Conservation (phyloP, 37 sponge, comb jelly and placozoan species). For the Cliona cf. orientalis region DNA sequence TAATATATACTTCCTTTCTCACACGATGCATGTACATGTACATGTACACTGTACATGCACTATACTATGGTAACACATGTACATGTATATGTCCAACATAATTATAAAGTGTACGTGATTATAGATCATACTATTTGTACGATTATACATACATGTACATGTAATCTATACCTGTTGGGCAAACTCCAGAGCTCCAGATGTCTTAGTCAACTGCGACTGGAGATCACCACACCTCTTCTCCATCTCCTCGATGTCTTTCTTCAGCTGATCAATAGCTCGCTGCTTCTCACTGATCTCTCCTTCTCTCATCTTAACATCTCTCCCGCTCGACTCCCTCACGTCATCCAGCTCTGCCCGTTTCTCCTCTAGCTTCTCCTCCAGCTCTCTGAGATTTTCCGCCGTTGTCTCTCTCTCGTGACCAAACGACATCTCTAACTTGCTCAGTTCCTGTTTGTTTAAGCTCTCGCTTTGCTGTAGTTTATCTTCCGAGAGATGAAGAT, state of each 20-base stretch:
- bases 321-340: not conserved
- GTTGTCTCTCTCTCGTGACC: not conserved
- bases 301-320: not conserved
- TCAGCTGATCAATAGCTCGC: not conserved
- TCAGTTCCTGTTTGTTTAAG: not conserved
- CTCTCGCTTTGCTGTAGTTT: slow-evolving; percentile 12
- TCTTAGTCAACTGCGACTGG: slow-evolving; percentile 10
- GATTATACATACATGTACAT: no score
- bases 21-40: no score
- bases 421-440: not conserved
- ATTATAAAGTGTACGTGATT: no score
- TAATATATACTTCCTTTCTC: no score
- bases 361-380: not conserved
- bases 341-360: not conserved
- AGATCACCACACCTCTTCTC: not conserved
- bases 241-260: slow-evolving; percentile 4
- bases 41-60: no score
- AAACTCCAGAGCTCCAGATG: slow-evolving; percentile 61
- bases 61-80: no score
- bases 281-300: not conserved
- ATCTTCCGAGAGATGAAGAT: not conserved
- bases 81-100: no score
- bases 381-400: not conserved
- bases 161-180: no score
- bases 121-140: no score